Conservation (phyloP, 2,113 vertebrate genomes). For the Oophaga pumilio region DNA sequence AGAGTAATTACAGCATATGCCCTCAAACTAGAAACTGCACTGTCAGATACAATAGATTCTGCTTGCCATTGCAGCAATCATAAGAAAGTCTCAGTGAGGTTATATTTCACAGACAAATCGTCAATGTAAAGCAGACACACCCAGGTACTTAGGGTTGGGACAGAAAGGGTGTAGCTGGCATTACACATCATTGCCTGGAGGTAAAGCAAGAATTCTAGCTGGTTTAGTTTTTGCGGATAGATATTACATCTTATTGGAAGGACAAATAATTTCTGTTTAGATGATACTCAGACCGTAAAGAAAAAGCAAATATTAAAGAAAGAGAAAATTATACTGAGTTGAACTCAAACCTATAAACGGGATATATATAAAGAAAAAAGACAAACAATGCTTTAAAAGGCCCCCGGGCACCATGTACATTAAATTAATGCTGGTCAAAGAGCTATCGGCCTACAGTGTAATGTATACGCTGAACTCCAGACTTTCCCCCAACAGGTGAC, state of each 20-base stretch:
- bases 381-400: too few relatives aligned
- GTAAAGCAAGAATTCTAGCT: neutral
- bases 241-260: neutral
- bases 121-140: slow-evolving; percentile 25
- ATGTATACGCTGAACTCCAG: too few relatives aligned
- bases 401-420: too few relatives aligned
- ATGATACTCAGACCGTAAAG: too few relatives aligned
- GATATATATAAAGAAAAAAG: too few relatives aligned
- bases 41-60: neutral
- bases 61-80: neutral
- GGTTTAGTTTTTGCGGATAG: neutral
- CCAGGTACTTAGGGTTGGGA: slow-evolving; percentile 14
- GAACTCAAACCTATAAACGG: too few relatives aligned
- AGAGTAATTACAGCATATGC: neutral
- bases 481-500: too few relatives aligned
- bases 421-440: too few relatives aligned
- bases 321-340: too few relatives aligned
- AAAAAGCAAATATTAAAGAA: too few relatives aligned
- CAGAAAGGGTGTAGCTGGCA: slow-evolving; percentile 19
- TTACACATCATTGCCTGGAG: slow-evolving; percentile 16
- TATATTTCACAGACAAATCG: neutral
- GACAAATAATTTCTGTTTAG: neutral
- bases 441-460: too few relatives aligned
- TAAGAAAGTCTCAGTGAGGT: neutral
- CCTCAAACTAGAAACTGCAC: neutral